Percentiles rank a stretch among this genome's conserved stretches.
Conservation (phyloP, 2,888 invertebrate species). For the Hydrotaea cyrtoneurina region DNA sequence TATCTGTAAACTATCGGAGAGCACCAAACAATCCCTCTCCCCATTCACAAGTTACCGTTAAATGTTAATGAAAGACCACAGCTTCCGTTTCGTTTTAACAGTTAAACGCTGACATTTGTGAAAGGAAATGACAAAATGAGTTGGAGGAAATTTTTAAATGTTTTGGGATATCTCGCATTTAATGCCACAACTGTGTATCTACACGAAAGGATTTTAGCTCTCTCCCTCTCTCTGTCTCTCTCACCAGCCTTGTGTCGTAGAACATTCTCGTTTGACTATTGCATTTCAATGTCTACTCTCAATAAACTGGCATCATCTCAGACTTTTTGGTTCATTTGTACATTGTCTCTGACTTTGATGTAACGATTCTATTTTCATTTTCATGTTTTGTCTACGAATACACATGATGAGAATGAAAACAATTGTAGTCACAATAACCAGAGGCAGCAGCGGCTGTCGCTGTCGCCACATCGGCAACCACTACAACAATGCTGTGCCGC, state of each 20-base stretch:
- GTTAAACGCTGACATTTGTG: not conserved
- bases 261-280: not conserved
- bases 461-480: not conserved
- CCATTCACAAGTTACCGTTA: conserved; percentile 1
- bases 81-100: conserved; percentile 15
- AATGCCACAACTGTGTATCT: conserved; percentile 2
- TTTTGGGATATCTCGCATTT: not conserved
- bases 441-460: not conserved
- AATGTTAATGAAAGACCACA: not conserved
- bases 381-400: conserved; percentile 12
- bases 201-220: not conserved
- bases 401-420: not conserved
- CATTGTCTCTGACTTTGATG: not conserved
- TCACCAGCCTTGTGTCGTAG: too few species aligned
- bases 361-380: conserved; percentile 4
- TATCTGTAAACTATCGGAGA: too few species aligned
- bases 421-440: not conserved
- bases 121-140: not conserved
- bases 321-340: not conserved
- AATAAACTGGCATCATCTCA: not conserved
- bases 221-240: not conserved
- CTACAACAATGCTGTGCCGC: not conserved
- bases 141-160: not conserved
- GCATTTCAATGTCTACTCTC: not conserved
- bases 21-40: not conserved